Conservation (phyloP, 1,140 invertebrate genomes). For the Drosophila paulistorum region DNA sequence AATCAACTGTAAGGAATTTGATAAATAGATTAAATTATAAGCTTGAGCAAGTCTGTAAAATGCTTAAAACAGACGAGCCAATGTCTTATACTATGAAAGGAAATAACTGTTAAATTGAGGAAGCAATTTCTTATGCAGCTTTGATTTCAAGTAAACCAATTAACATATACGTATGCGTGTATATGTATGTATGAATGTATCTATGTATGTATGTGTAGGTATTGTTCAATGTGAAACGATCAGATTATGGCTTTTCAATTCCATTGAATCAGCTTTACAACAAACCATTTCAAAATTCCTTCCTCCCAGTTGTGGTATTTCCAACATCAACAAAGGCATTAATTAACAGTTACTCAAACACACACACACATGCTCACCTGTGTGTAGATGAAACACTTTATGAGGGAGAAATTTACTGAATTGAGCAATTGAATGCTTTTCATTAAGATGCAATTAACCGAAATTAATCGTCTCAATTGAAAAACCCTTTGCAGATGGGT, state of each 20-base stretch:
- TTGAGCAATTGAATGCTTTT: slow-evolving; percentile 76
- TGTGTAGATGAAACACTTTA: background rate
- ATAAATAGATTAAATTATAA: no score
- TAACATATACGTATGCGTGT: background rate
- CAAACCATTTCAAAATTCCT: slow-evolving; percentile 1
- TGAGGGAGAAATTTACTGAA: slow-evolving; percentile 66
- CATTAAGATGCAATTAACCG: slow-evolving; percentile 72
- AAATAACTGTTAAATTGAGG: no score
- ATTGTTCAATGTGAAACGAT: background rate
- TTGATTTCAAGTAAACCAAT: no score
- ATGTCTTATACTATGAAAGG: no score
- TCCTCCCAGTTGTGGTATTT: no score
- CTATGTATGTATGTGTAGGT: background rate
- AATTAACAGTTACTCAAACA: slow-evolving; percentile 54
- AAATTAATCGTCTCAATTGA: slow-evolving; percentile 60
- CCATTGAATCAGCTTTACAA: background rate
- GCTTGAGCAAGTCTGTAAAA: no score
- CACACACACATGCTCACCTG: slow-evolving; percentile 1
- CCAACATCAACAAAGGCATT: slow-evolving; percentile 44
- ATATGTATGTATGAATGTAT: background rate
- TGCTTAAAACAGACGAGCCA: no score
- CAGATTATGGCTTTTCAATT: slow-evolving; percentile 8
- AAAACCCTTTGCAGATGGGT: background rate
- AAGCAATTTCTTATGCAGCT: no score
- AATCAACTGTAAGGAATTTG: no score